Evolutionary conservation across 1,140 invertebrate species (phyloP).

Genomic region (Pogonomyrmex barbatus): DNA sequence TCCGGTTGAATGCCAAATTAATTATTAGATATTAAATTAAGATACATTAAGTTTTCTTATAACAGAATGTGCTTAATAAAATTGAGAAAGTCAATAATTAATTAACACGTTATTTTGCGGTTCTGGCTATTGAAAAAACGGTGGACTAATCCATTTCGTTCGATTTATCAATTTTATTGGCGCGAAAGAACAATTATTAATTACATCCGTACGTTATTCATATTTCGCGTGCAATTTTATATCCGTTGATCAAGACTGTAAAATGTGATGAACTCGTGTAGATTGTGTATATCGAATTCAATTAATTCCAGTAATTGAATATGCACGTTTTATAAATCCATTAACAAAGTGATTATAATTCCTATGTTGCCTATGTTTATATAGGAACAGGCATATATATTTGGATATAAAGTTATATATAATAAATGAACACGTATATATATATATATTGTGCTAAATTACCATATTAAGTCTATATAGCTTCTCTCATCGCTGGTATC

Average conservation of each 20-base stretch:
- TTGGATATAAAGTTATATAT: background rate
- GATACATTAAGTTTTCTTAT: background rate
- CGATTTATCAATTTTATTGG: constrained; percentile 25
- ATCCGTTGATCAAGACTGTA: constrained; percentile 16
- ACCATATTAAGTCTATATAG: background rate
- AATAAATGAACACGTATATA: background rate
- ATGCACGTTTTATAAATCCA: constrained; percentile 24
- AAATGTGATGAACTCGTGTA: constrained; percentile 1
- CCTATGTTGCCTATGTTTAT: background rate
- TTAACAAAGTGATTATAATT: constrained; percentile 15
- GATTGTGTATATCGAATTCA: constrained; percentile 4
- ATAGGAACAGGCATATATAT: background rate
- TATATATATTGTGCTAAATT: background rate
- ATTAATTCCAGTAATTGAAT: constrained; percentile 49
- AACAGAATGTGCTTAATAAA: background rate
- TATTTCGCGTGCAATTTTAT: constrained; percentile 30
- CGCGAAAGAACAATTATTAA: constrained; percentile 41
- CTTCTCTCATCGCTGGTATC: background rate
- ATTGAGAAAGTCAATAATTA: constrained; percentile 53
- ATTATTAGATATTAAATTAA: constrained; percentile 10
- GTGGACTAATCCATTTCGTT: background rate
- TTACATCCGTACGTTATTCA: constrained; percentile 26
- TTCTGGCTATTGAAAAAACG: background rate
- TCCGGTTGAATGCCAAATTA: constrained; percentile 18
- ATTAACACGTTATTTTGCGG: constrained; percentile 28